Evolutionary conservation across 2,797 vertebrate genomes (phyloP), one percentile per base, ranked within the genome.

Genomic region (Ctenopoma multispine): DNA sequence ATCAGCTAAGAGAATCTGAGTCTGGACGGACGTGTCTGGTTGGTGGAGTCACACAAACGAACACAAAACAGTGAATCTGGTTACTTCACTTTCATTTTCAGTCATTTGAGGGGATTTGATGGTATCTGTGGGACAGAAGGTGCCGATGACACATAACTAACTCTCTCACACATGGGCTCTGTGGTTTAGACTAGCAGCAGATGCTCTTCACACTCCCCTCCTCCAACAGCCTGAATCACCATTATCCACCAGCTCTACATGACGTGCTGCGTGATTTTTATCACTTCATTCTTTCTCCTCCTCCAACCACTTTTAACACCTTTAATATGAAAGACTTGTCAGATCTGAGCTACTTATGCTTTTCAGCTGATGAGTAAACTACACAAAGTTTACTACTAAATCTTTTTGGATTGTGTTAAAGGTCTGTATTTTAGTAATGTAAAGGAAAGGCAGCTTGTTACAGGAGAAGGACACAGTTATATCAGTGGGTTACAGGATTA

Each of bases 201-300:
- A 85, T 87, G 85, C 82, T 86, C 64, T 49, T 75, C 71, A 67
- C 81, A 57, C 72, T 58, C 71, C 81, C 83, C 38, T 66, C 51
- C 82, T 77, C 81, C 77, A 24, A 17, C 11, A 4, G 13, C 15
- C 31, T 53, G 56, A 54, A 77, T 75, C 74, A 70, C 49, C 24
- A 51, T 54, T 50, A 44, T 54, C 31, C 27, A 51, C 24, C 40
- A 34, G 36, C 43, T 24, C 71, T 59, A 38, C 55, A 54, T 59
- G 44, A 13, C 4, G 24, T 20, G 44, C 24, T 29, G 48, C 43
- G 55, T 36, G 56, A 65, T 77, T 72, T 76, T 34, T 27, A 34
- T 21, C 71, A 64, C 55, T 21, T 63, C 1, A 53, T 43, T 29
- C 49, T 11, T 17, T 58, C 14, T 24, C 27, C 18, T 12, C 34